phyloP scores from a whole-genome alignment of 2,797 vertebrate species.

The Coluber constrictor region DNA sequence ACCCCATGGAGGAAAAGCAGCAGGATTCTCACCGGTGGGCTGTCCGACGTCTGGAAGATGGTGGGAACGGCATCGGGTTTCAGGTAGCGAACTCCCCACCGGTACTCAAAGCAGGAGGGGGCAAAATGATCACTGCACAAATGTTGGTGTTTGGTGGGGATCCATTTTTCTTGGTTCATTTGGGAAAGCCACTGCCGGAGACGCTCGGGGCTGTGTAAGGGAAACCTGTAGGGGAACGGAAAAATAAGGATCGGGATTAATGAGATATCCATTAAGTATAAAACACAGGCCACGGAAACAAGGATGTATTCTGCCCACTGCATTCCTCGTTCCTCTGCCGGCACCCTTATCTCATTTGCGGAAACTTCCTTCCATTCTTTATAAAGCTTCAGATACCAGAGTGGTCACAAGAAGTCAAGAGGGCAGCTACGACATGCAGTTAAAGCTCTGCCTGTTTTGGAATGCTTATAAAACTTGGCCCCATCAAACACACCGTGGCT shows the following conservation, averaged over 20 bases:
- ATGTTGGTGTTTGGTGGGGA: slow-evolving; percentile 77
- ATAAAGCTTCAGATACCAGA: neutral
- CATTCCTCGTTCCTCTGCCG: neutral
- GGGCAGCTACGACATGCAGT: neutral
- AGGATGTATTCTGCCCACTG: too few species aligned
- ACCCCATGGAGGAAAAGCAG: neutral
- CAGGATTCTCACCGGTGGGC: slow-evolving; percentile 30
- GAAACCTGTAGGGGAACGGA: slow-evolving; percentile 68
- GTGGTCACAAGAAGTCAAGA: neutral
- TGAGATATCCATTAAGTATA: neutral
- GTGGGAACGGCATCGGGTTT: slow-evolving; percentile 73
- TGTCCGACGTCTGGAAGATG: slow-evolving; percentile 62
- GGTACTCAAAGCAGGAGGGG: slow-evolving; percentile 73
- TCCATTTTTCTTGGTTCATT: slow-evolving; percentile 75
- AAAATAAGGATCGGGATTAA: neutral
- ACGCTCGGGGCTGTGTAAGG: slow-evolving; percentile 71
- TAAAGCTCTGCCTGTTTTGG: neutral
- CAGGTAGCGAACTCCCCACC: slow-evolving; percentile 76
- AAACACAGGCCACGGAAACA: neutral
- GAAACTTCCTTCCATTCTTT: neutral
- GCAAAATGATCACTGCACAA: slow-evolving; percentile 78
- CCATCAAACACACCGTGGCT: neutral
- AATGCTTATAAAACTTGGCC: neutral
- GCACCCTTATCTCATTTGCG: neutral
- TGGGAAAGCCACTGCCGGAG: slow-evolving; percentile 76